Evolutionary conservation across 1,140 invertebrate species (phyloP), one percentile per base, ranked within the genome.

Genomic region (Drosophila hydei): DNA sequence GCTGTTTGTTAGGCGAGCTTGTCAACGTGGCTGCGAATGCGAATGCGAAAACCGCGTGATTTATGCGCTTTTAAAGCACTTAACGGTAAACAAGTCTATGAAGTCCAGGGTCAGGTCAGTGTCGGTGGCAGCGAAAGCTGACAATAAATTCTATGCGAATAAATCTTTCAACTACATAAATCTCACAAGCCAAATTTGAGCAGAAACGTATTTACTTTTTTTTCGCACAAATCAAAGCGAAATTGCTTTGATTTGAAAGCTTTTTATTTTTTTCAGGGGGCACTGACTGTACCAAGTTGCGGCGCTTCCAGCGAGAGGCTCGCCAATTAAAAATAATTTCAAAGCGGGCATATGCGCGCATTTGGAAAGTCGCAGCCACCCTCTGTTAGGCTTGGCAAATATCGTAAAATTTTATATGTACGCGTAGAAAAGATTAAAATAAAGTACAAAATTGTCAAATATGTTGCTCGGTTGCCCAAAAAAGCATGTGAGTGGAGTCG

Each of bases 141-240:
- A 65, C 78, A 81, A 87, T 87, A 87, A 88, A 87, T 84, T 85
- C 60, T 38, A 63, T 72, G 83, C 83, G 60, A 63, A 88, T 87
- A 87, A 87, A 87, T 87, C 81, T 88, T 87, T 87, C 81, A 87
- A 87, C 81, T 87, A 87, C 81, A 87, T 87, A 87, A 87, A 87
- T 87, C 83, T 87, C 81, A 81, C 75, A 75, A 78, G 75, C 81
- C 83, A 70, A 88, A 77, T 87, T 88, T 75, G 83, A 75, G 72
- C 76, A 47, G 60, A 51, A 27, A 16, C 48, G 25, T 18, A 51
- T 36, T 14, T 64, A 6, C 47, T 36, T 61, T 52, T 70, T 61
- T 52, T 79, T 81, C 63, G 75, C 81, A 87, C 81, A 87, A 87
- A 87, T 87, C 81, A 87, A 87, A 87, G 77, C 83, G 78, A 87